Conservation (phyloP, 1,140 invertebrate genomes). For the Anadara kagoshimensis region DNA sequence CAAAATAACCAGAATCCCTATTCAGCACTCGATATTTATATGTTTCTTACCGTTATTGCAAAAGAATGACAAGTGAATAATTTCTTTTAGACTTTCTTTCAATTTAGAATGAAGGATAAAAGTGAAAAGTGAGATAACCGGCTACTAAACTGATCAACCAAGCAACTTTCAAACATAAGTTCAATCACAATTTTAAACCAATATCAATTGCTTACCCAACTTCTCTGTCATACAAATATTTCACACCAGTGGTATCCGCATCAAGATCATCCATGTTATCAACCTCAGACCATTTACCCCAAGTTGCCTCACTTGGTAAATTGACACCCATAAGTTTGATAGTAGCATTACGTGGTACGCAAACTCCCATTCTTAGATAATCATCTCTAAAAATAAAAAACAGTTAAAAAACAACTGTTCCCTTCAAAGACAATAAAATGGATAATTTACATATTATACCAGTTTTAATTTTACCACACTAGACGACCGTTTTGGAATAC, state of each 20-base stretch:
- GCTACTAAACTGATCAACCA: too few relatives aligned
- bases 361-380: not conserved
- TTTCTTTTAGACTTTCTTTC: too few relatives aligned
- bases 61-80: too few relatives aligned
- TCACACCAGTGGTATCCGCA: not conserved
- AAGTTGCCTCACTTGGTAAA: not conserved
- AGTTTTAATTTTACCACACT: too few relatives aligned
- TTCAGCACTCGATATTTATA: too few relatives aligned
- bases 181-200: not conserved
- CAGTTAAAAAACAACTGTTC: not conserved
- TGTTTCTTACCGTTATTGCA: too few relatives aligned
- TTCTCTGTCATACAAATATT: conserved; percentile 7
- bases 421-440: not conserved
- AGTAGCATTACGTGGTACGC: conserved; percentile 3
- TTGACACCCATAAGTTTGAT: not conserved
- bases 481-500: too few relatives aligned
- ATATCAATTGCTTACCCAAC: not conserved
- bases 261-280: not conserved
- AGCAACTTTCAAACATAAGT: too few relatives aligned
- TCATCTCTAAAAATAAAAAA: not conserved
- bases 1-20: too few relatives aligned
- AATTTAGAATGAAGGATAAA: too few relatives aligned
- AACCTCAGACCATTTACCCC: not conserved
- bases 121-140: too few relatives aligned
- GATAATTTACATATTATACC: too few relatives aligned